These are phyloP conservation scores for Melanchra persicariae DNA, from an alignment of 2,888 invertebrate genomes.

Conservation along the genomic window DNA sequence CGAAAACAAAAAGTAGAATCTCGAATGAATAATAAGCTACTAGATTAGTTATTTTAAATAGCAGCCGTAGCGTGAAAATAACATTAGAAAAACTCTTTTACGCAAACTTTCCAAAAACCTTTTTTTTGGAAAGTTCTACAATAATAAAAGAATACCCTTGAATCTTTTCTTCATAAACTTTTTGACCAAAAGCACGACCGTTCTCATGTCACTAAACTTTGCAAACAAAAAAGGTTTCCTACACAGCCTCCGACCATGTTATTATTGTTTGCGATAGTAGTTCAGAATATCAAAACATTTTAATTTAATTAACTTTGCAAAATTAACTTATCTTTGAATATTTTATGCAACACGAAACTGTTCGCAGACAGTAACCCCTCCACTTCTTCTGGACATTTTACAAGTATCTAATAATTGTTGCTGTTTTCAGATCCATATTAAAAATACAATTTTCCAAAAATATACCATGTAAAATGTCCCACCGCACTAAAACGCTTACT, in stretches of 20 bases:
- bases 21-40: too few relatives aligned
- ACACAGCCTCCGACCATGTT: slow-evolving; percentile 26
- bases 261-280: slow-evolving; percentile 63
- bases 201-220: not conserved
- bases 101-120: too few relatives aligned
- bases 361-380: slow-evolving; percentile 74
- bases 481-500: slow-evolving; percentile 79
- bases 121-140: not conserved
- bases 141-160: not conserved
- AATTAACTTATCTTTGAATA: not conserved
- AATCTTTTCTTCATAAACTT: slow-evolving; percentile 4
- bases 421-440: slow-evolving; percentile 19
- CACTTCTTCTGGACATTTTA: slow-evolving; percentile 63
- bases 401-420: slow-evolving; percentile 47
- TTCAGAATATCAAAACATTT: not conserved
- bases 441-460: slow-evolving; percentile 1
- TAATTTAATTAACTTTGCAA: not conserved
- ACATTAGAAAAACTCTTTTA: too few relatives aligned
- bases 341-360: slow-evolving; percentile 56
- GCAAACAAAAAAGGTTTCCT: slow-evolving; percentile 15
- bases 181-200: slow-evolving; percentile 25
- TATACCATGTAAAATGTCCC: slow-evolving; percentile 63
- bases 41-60: too few relatives aligned
- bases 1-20: too few relatives aligned
- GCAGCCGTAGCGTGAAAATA: too few relatives aligned